These are phyloP conservation scores for Peromyscus californicus DNA, from an alignment of 2,113 vertebrate genomes.

Conservation along the genomic window DNA sequence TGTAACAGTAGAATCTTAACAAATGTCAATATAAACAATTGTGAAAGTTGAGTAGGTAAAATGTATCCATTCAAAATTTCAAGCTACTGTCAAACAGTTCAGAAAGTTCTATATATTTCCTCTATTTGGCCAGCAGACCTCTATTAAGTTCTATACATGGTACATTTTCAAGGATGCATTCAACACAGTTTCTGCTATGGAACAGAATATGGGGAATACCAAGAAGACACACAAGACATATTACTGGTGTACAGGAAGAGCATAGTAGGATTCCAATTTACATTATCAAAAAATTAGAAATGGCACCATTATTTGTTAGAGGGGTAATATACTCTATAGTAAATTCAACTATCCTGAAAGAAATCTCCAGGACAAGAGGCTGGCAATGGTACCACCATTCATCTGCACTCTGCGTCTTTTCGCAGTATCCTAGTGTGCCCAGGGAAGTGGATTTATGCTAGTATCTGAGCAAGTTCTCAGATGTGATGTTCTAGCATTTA, in stretches of 20 bases:
- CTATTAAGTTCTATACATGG: neutral
- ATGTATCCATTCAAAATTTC: conserved; percentile 38
- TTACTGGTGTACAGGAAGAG: neutral
- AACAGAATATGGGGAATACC: neutral
- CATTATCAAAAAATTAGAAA: conserved; percentile 2
- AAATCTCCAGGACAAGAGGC: neutral
- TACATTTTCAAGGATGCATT: neutral
- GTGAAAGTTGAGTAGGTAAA: neutral
- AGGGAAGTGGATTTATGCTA: neutral
- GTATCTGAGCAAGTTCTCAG: neutral
- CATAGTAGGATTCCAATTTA: neutral
- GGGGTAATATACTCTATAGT: neutral
- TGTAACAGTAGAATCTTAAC: conserved; percentile 81
- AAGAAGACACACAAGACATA: neutral
- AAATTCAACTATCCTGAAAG: neutral
- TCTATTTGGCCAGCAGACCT: neutral
- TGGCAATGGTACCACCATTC: neutral
- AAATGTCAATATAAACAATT: conserved; percentile 65
- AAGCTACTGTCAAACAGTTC: conserved; percentile 16
- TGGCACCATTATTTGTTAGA: neutral
- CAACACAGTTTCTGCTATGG: neutral
- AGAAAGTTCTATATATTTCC: conserved; percentile 34
- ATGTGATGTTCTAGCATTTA: neutral
- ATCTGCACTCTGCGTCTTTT: neutral
- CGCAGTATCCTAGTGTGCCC: neutral